Evolutionary conservation across 2,113 vertebrate genomes (phyloP).

Genomic region (Arvicanthis niloticus): DNA sequence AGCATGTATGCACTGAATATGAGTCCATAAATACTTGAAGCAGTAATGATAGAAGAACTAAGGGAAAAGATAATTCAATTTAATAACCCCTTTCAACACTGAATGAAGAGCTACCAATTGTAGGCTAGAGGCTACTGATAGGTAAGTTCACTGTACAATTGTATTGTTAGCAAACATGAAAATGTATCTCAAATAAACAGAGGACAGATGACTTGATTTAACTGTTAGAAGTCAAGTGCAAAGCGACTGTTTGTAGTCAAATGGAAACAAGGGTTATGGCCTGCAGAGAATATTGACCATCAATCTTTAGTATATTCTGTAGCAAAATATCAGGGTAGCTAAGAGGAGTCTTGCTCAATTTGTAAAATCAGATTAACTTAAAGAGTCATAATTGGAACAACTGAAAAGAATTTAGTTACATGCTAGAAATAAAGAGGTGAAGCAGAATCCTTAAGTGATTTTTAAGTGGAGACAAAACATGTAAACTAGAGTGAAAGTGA

Average conservation of each 20-base stretch:
- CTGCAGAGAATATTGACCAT: not conserved
- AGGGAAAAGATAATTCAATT: not conserved
- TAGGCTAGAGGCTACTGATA: not conserved
- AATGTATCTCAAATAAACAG: not conserved
- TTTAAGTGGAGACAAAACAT: not conserved
- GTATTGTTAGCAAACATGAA: not conserved
- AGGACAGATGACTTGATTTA: too few relatives aligned
- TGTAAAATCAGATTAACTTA: not conserved
- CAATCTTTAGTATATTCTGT: not conserved
- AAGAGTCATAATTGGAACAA: not conserved
- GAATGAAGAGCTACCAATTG: not conserved
- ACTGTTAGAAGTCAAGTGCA: not conserved
- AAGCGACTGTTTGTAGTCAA: not conserved
- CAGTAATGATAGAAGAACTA: not conserved
- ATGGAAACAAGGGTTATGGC: not conserved
- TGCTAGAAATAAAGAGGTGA: not conserved
- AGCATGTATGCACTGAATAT: not conserved
- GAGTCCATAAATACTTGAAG: not conserved
- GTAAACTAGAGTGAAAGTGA: not conserved
- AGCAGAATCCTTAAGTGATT: not conserved
- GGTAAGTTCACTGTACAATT: too few relatives aligned
- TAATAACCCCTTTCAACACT: not conserved
- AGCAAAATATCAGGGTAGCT: not conserved
- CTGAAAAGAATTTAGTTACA: not conserved
- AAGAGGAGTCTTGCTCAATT: not conserved